These are phyloP conservation scores for Takifugu rubripes DNA, from an alignment of 2,797 vertebrate species.

Conservation along the genomic window DNA sequence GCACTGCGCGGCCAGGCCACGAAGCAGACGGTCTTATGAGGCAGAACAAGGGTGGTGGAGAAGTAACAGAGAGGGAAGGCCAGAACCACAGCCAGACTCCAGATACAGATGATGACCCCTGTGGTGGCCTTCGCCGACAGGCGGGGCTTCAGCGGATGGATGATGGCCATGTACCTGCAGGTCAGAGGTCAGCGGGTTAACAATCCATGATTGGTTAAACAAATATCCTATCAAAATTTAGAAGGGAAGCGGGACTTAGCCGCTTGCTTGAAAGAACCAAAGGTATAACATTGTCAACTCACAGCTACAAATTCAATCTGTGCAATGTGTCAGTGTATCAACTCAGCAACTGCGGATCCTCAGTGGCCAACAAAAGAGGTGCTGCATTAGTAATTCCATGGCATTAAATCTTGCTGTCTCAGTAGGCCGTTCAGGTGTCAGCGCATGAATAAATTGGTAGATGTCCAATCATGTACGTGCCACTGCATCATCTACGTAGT, in stretches of 20 bases:
- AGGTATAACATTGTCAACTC: not conserved
- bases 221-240: too few relatives aligned
- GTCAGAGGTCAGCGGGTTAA: constrained; percentile 15
- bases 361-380: constrained; percentile 9
- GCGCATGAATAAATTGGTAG: constrained; percentile 23
- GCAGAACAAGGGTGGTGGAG: constrained; percentile 82
- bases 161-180: constrained; percentile 95
- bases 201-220: not conserved
- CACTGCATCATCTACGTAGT: constrained; percentile 3
- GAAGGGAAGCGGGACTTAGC: too few relatives aligned
- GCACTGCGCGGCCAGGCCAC: constrained; percentile 87
- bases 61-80: constrained; percentile 95
- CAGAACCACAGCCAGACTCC: constrained; percentile 90
- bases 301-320: constrained; percentile 21
- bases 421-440: constrained; percentile 11
- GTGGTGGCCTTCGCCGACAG: constrained; percentile 91
- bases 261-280: too few relatives aligned
- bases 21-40: constrained; percentile 87
- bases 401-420: constrained; percentile 25
- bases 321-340: constrained; percentile 16
- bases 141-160: constrained; percentile 93
- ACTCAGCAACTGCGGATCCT: constrained; percentile 18
- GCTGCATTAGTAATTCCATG: constrained; percentile 27
- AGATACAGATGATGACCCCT: constrained; percentile 89
- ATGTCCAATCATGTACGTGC: constrained; percentile 36